Conservation (phyloP, 2,888 invertebrate genomes). For the Drosophila sordidula region DNA sequence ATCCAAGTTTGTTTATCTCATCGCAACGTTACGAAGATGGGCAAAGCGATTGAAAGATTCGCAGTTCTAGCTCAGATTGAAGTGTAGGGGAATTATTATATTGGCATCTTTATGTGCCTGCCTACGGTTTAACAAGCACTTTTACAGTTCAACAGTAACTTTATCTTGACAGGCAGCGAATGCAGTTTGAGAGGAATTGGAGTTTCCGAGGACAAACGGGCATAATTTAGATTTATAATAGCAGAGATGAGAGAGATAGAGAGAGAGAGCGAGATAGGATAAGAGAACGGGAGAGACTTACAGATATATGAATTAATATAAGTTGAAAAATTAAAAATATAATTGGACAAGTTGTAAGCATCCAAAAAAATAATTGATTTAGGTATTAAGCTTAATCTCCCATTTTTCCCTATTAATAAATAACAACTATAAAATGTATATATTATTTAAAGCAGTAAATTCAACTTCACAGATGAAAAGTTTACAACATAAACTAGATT, state of each 20-base stretch:
- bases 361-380: background rate
- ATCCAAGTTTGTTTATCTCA: conserved; percentile 18
- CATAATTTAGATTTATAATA: no score
- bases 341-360: background rate
- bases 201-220: no score
- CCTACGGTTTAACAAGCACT: conserved; percentile 29
- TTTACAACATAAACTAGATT: no score
- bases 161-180: conserved; percentile 22
- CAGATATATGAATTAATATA: background rate
- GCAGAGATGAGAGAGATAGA: background rate
- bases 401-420: no score
- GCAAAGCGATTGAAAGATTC: conserved; percentile 3
- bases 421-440: no score
- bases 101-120: conserved; percentile 32
- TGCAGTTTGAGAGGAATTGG: conserved; percentile 11
- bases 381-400: no score
- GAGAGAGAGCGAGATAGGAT: background rate
- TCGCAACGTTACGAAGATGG: background rate
- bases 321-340: background rate
- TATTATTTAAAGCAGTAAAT: no score
- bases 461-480: no score
- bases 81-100: conserved; percentile 14
- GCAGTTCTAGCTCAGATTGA: background rate
- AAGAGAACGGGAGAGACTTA: background rate
- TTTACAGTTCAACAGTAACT: conserved; percentile 27